Evolutionary conservation across 2,797 vertebrate genomes (phyloP).

Genomic region (Ptychadena robeensis): DNA sequence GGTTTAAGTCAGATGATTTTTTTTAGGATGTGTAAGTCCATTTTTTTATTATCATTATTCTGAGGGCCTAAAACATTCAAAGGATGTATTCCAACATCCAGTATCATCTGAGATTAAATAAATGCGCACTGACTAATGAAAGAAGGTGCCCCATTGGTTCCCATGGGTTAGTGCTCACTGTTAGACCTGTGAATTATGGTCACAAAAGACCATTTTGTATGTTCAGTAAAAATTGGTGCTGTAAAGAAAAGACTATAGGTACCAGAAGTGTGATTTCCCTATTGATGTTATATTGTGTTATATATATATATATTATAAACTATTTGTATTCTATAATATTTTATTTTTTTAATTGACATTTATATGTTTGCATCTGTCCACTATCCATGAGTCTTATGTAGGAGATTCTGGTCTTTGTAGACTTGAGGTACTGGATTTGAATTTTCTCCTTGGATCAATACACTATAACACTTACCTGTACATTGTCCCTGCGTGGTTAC

Average conservation of each 20-base stretch:
- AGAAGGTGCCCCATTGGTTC: neutral
- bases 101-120: neutral
- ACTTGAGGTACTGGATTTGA: slow-evolving; percentile 18
- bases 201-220: neutral
- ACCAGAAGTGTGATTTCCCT: neutral
- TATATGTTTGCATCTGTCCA: neutral
- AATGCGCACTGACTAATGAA: neutral
- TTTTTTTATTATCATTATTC: too few species aligned
- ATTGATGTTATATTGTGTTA: neutral
- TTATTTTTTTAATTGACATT: neutral
- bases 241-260: neutral
- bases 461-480: neutral
- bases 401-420: slow-evolving; percentile 1
- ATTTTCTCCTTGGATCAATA: neutral
- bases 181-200: neutral
- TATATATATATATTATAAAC: neutral
- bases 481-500: neutral
- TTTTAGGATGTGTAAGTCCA: neutral
- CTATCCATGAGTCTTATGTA: neutral
- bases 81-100: neutral
- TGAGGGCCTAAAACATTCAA: neutral
- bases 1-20: neutral
- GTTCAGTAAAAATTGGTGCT: neutral
- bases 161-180: neutral
- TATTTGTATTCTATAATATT: slow-evolving; percentile 2